Percentiles rank a stretch among this genome's conserved stretches.
These are phyloP conservation scores for Linnaemya vulpina DNA, from an alignment of 2,888 invertebrate species.

Conservation along the genomic window DNA sequence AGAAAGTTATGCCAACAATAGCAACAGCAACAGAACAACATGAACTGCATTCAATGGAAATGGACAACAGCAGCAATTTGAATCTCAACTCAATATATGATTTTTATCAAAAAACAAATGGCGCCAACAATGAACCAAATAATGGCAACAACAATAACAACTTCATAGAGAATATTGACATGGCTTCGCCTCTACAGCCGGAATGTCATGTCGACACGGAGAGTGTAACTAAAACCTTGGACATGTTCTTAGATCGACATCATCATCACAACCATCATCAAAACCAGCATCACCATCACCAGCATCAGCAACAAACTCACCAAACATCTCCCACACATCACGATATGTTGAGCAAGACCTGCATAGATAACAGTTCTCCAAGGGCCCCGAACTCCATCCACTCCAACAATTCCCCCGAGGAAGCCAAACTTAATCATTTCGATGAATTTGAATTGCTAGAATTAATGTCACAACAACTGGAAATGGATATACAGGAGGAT, in stretches of 20 bases:
- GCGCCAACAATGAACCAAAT: conserved; percentile 20
- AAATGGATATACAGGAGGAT: conserved; percentile 84
- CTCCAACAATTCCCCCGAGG: conserved; percentile 53
- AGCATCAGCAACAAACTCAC: conserved; percentile 55
- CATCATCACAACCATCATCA: conserved; percentile 69
- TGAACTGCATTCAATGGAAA: conserved; percentile 43
- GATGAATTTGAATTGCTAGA: conserved; percentile 82
- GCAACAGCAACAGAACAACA: conserved; percentile 33
- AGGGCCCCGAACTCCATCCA: conserved; percentile 34
- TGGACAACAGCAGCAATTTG: conserved; percentile 55
- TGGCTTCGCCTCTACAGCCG: conserved; percentile 81
- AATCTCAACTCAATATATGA: conserved; percentile 52
- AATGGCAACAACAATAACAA: conserved; percentile 75
- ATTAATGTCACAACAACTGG: conserved; percentile 83
- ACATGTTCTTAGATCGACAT: conserved; percentile 81
- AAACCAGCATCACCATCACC: conserved; percentile 21
- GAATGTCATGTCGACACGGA: conserved; percentile 79
- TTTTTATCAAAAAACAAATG: conserved; percentile 44
- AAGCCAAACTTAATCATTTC: conserved; percentile 81
- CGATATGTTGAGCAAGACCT: conserved; percentile 74
- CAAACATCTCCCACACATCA: conserved; percentile 74
- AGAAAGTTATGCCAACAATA: background rate
- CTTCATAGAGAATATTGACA: conserved; percentile 81
- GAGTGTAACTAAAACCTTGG: conserved; percentile 81
- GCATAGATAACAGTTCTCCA: conserved; percentile 38